These are phyloP conservation scores for Glossophaga mutica DNA, from an alignment of 2,797 vertebrate genomes.

Conservation along the genomic window DNA sequence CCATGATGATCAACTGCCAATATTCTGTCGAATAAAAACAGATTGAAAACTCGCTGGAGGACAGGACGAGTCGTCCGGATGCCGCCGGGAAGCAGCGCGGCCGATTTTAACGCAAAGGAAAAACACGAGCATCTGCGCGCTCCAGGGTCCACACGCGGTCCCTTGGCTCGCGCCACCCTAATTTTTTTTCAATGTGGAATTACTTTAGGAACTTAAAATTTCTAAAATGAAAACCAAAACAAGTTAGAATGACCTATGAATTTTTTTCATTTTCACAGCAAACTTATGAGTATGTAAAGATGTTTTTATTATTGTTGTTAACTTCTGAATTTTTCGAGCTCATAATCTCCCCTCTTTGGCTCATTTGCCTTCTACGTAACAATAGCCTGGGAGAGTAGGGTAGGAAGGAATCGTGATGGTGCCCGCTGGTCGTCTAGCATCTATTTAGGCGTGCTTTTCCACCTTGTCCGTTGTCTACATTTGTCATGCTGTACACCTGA, in stretches of 20 bases:
- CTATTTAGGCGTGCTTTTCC: background rate
- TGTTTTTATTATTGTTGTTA: background rate
- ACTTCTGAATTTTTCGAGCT: background rate
- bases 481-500: background rate
- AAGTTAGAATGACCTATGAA: background rate
- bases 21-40: background rate
- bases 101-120: background rate
- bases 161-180: too few relatives aligned
- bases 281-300: background rate
- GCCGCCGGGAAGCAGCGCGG: rapidly evolving
- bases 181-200: background rate
- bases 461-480: background rate
- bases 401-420: background rate
- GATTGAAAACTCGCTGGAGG: background rate
- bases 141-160: too few relatives aligned
- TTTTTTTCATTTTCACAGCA: background rate
- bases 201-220: background rate
- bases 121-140: rapidly evolving
- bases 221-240: conserved; percentile 27
- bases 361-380: background rate
- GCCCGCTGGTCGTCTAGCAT: background rate
- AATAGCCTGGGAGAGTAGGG: background rate
- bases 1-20: too few relatives aligned
- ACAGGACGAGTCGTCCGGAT: background rate
- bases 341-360: background rate